phyloP scores from a whole-genome alignment of 2,113 vertebrate species.

The Calidris pugnax region DNA sequence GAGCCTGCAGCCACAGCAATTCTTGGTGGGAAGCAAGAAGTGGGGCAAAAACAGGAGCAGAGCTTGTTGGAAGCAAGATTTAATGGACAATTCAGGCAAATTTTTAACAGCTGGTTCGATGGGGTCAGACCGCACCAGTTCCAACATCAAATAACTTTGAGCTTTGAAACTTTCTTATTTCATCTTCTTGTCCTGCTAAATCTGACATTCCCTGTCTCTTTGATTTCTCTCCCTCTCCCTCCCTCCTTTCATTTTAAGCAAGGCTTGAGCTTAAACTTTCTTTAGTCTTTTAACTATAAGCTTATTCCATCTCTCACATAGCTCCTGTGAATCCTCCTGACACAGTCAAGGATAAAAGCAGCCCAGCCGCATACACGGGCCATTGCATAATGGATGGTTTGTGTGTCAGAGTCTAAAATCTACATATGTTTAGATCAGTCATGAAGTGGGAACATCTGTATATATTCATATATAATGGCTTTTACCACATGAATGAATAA shows the following conservation, averaged over 20 bases:
- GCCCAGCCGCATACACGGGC: background rate
- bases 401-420: slow-evolving; percentile 38
- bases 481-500: slow-evolving; percentile 53
- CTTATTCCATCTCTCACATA: slow-evolving; percentile 11
- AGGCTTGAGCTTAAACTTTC: background rate
- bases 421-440: slow-evolving; percentile 47
- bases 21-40: background rate
- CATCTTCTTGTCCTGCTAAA: background rate
- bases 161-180: slow-evolving; percentile 31
- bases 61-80: background rate
- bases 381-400: slow-evolving; percentile 41
- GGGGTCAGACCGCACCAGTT: background rate
- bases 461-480: slow-evolving; percentile 42
- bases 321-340: background rate
- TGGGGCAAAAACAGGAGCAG: background rate
- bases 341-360: background rate
- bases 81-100: background rate
- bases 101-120: slow-evolving; percentile 16
- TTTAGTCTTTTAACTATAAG: slow-evolving; percentile 8
- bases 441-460: slow-evolving; percentile 57
- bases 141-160: background rate
- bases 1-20: background rate
- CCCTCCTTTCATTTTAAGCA: background rate
- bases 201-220: background rate
- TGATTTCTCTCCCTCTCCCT: background rate